These are phyloP conservation scores for Beaufortia kweichowensis DNA, from an alignment of 2,113 vertebrate species.

Conservation along the genomic window DNA sequence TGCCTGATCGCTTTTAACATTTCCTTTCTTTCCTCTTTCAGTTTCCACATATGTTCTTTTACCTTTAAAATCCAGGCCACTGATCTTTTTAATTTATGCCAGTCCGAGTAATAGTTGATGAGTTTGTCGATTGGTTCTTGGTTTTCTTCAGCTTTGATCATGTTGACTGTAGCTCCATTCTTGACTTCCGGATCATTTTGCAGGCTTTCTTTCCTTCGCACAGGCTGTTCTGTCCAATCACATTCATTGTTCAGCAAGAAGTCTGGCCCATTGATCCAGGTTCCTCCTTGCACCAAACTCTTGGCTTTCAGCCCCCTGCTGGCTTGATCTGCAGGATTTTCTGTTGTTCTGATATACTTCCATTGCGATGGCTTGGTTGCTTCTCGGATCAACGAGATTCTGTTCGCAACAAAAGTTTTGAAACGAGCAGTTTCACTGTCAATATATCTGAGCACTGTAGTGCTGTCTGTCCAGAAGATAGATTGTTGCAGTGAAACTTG, in stretches of 20 bases:
- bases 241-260: conserved; percentile 25
- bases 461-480: conserved; percentile 47
- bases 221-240: conserved; percentile 28
- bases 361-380: no score
- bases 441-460: conserved; percentile 43
- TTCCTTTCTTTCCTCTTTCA: conserved; percentile 23
- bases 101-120: conserved; percentile 26
- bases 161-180: conserved; percentile 32
- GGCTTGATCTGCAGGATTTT: conserved; percentile 46
- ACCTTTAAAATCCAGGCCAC: conserved; percentile 31
- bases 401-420: conserved; percentile 47
- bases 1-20: neutral
- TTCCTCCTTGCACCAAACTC: conserved; percentile 21
- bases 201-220: neutral
- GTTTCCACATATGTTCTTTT: neutral
- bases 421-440: conserved; percentile 13
- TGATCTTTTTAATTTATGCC: conserved; percentile 33
- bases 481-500: conserved; percentile 33
- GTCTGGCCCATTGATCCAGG: conserved; percentile 31
- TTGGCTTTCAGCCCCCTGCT: conserved; percentile 38
- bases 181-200: conserved; percentile 32
- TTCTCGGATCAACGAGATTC: no score
- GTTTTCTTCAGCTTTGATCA: conserved; percentile 14
- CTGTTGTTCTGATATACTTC: no score
- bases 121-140: conserved; percentile 13